Conservation (phyloP, 30 jellyfish, hydroid and myxozoan genomes). For the Rhopilema esculentum region DNA sequence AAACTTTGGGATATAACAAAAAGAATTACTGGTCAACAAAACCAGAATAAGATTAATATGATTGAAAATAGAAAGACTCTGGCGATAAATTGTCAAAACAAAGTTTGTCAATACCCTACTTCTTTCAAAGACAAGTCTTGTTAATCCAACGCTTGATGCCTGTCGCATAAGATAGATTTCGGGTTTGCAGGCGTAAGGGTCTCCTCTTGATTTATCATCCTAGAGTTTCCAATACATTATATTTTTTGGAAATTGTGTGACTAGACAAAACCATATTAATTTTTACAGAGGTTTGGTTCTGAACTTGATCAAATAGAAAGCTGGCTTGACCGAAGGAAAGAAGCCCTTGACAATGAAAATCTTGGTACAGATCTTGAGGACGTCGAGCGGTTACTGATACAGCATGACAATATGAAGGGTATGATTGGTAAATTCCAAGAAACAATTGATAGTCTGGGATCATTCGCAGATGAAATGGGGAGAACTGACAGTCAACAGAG, state of each 20-base stretch:
- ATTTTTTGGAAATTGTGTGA: not conserved
- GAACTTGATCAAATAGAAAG: conserved; percentile 60
- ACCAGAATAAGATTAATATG: no score
- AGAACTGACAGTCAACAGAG: conserved; percentile 17
- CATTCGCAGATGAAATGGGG: conserved; percentile 7
- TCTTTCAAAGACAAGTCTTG: no score
- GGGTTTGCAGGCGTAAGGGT: no score
- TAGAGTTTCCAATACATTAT: no score
- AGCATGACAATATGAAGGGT: conserved; percentile 21
- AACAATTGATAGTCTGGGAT: conserved; percentile 23
- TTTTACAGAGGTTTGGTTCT: conserved; percentile 53
- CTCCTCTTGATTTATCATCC: no score
- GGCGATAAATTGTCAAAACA: no score
- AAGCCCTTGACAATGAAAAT: not conserved
- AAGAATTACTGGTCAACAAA: no score
- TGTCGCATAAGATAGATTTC: no score
- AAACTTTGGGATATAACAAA: no score
- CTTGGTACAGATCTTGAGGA: conserved; percentile 55
- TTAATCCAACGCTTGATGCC: no score
- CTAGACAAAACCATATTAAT: not conserved
- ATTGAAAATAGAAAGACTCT: no score
- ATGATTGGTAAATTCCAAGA: conserved; percentile 37
- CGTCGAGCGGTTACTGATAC: conserved; percentile 13
- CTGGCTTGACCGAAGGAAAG: conserved; percentile 64
- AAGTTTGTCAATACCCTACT: no score